Conservation (phyloP, 2,797 vertebrate species). For the Nasua narica region DNA sequence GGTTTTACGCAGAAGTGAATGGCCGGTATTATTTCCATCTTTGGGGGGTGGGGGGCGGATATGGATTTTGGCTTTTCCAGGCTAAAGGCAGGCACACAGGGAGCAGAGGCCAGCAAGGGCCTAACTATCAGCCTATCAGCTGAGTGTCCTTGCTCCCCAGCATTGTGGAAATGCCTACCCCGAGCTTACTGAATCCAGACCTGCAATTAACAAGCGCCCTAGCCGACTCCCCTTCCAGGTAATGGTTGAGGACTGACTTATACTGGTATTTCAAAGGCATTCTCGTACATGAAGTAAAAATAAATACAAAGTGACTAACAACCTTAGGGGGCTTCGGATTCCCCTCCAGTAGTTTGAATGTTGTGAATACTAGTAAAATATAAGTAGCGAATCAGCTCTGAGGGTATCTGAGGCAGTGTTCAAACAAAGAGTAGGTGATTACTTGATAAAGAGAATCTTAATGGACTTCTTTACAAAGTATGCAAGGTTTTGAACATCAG, state of each 20-base stretch:
- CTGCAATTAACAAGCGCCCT: not conserved
- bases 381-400: not conserved
- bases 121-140: not conserved
- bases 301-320: not conserved
- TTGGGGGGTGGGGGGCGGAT: too few relatives aligned
- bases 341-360: not conserved
- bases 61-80: constrained; percentile 6
- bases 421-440: not conserved
- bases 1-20: not conserved
- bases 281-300: not conserved
- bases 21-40: not conserved
- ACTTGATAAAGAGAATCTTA: not conserved
- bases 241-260: not conserved
- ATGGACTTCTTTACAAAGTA: not conserved
- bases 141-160: not conserved
- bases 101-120: not conserved
- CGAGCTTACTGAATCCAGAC: not conserved
- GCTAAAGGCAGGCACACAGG: not conserved
- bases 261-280: not conserved
- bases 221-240: not conserved
- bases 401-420: not conserved
- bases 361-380: not conserved
- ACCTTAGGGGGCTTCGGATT: not conserved
- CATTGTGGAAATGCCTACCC: not conserved
- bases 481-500: not conserved